These are phyloP conservation scores for Lochmaea capreae DNA, from an alignment of 2,888 invertebrate species.

Conservation along the genomic window DNA sequence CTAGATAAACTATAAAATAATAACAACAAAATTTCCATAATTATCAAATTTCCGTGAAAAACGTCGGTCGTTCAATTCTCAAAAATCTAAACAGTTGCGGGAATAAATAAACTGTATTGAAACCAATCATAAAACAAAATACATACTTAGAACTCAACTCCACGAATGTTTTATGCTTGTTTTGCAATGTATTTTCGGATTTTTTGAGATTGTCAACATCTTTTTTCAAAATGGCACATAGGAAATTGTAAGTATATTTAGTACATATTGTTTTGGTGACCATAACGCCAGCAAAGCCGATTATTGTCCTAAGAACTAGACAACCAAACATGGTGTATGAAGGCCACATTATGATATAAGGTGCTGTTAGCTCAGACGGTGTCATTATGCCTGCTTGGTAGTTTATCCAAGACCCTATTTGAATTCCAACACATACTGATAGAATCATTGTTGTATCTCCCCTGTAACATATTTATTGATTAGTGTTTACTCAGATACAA, in stretches of 20 bases:
- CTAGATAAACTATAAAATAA: constrained; percentile 19
- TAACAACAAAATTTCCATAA: not conserved
- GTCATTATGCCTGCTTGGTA: constrained; percentile 81
- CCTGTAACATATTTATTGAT: constrained; percentile 67
- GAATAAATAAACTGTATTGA: constrained; percentile 80
- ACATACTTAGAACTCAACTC: constrained; percentile 88
- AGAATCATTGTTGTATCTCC: constrained; percentile 92
- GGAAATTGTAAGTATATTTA: constrained; percentile 74
- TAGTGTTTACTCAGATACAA: not conserved
- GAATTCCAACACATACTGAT: constrained; percentile 83
- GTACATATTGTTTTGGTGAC: constrained; percentile 78
- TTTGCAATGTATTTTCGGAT: constrained; percentile 74
- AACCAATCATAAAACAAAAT: constrained; percentile 82
- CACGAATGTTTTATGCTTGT: constrained; percentile 79
- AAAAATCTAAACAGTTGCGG: constrained; percentile 83
- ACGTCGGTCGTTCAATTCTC: constrained; percentile 83
- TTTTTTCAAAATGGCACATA: constrained; percentile 77
- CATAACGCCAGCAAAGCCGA: constrained; percentile 82
- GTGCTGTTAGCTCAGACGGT: constrained; percentile 70
- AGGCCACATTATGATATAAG: constrained; percentile 84
- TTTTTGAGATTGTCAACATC: constrained; percentile 75
- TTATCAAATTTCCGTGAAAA: constrained; percentile 80
- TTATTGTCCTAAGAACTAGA: constrained; percentile 75
- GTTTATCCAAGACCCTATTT: constrained; percentile 86
- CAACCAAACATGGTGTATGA: constrained; percentile 78